Percentiles rank a stretch among this genome's conserved stretches.
Evolutionary conservation across 1,140 invertebrate species (phyloP).

Genomic region (Calycopis cecrops): DNA sequence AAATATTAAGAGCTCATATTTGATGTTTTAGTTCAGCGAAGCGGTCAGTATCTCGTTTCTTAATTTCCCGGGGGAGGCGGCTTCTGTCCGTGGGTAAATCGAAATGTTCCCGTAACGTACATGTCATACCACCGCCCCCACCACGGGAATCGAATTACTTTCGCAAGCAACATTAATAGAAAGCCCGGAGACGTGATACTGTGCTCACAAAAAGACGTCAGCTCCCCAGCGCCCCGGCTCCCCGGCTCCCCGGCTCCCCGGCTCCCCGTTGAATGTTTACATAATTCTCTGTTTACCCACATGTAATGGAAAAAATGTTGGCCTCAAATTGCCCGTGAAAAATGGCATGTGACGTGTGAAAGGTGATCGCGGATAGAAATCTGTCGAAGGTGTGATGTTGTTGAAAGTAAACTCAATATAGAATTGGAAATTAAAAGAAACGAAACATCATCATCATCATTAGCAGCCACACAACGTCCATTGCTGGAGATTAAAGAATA

Average conservation of each 20-base stretch:
- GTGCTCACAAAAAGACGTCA: constrained; percentile 3
- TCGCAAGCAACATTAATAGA: constrained; percentile 49
- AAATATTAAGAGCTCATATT: constrained; percentile 17
- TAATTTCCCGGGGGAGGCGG: constrained; percentile 61
- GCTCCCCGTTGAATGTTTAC: background rate
- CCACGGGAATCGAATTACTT: constrained; percentile 41
- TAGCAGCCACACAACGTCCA: too few species aligned
- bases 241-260: too few species aligned
- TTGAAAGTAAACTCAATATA: too few species aligned
- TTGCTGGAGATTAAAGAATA: too few species aligned
- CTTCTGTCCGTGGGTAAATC: constrained; percentile 56
- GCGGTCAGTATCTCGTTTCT: constrained; percentile 56
- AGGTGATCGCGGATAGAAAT: too few species aligned
- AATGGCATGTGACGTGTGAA: too few species aligned
- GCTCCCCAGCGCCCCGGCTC: background rate
- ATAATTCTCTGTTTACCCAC: background rate
- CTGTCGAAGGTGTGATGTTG: too few species aligned
- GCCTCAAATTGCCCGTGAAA: background rate
- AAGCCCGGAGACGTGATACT: constrained; percentile 1
- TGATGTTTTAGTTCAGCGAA: constrained; percentile 24
- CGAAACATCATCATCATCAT: too few species aligned
- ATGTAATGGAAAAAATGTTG: background rate
- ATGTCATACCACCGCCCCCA: constrained; percentile 36
- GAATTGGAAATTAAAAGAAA: too few species aligned
- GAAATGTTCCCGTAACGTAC: constrained; percentile 46